phyloP scores from a whole-genome alignment of 2,888 invertebrate genomes.

The Oeneis ivallda region DNA sequence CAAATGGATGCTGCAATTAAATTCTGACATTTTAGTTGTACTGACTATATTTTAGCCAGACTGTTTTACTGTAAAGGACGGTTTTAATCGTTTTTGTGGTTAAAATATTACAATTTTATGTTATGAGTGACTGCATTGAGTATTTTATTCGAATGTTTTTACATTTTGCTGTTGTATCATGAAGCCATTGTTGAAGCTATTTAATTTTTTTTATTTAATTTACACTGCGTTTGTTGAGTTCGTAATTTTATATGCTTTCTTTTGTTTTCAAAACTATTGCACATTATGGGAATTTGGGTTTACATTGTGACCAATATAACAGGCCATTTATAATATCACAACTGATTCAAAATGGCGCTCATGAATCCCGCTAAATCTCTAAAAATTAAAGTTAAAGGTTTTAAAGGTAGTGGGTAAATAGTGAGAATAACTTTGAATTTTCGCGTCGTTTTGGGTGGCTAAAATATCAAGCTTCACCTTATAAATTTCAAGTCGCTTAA shows the following conservation, averaged over 20 bases:
- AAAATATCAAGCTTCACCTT: not conserved
- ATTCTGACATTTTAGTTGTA: conserved; percentile 60
- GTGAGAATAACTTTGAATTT: too few species aligned
- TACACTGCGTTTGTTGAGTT: too few species aligned
- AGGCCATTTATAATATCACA: not conserved
- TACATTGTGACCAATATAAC: too few species aligned
- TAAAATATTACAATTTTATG: conserved; percentile 25
- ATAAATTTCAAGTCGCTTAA: conserved; percentile 4
- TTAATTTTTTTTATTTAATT: not conserved
- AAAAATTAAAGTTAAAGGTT: too few species aligned
- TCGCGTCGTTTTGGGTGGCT: not conserved
- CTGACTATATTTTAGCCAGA: conserved; percentile 58
- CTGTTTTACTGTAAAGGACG: conserved; percentile 59
- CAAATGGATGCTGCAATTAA: conserved; percentile 66
- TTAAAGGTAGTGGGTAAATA: too few species aligned
- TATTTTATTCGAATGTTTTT: conserved; percentile 12
- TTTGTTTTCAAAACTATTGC: not conserved
- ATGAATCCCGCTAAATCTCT: not conserved
- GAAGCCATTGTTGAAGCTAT: not conserved
- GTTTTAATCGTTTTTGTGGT: conserved; percentile 43
- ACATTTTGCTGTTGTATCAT: not conserved
- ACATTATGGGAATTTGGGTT: too few species aligned
- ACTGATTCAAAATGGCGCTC: not conserved
- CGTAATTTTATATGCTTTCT: not conserved
- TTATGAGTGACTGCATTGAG: conserved; percentile 10